These are phyloP conservation scores for Saiga tatarica DNA, from an alignment of 2,113 vertebrate species.

Conservation along the genomic window DNA sequence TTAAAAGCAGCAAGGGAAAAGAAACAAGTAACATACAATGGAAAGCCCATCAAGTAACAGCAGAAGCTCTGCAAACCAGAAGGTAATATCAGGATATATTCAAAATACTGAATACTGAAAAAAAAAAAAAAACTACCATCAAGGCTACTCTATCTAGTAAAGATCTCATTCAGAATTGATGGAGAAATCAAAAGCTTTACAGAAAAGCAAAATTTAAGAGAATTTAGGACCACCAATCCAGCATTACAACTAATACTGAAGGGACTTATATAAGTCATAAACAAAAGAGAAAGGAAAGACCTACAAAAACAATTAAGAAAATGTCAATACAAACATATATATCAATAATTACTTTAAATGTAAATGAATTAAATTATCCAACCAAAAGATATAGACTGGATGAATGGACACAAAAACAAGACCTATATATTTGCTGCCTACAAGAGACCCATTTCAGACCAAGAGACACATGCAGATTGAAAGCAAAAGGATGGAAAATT, in stretches of 20 bases:
- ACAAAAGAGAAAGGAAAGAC: background rate
- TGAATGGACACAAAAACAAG: background rate
- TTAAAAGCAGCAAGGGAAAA: background rate
- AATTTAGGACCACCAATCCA: background rate
- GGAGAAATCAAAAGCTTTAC: background rate
- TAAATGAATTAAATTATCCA: no score
- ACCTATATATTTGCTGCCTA: background rate
- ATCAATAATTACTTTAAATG: no score
- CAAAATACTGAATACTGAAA: background rate
- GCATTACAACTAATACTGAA: background rate
- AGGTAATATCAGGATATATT: background rate
- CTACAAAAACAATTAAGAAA: background rate
- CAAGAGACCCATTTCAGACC: background rate
- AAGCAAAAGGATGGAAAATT: background rate
- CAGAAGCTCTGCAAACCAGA: background rate
- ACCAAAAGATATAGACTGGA: background rate
- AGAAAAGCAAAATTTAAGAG: background rate
- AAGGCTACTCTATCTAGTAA: background rate
- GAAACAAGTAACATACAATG: background rate
- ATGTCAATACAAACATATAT: no score
- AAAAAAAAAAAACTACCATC: background rate
- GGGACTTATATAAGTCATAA: fast-evolving
- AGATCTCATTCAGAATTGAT: background rate
- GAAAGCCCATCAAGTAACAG: background rate
- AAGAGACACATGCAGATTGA: background rate